A percentile compares a stretch with the other conserved stretches of the same genome.
These are phyloP conservation scores for Athene cunicularia DNA, from an alignment of 2,113 vertebrate genomes.

Conservation along the genomic window DNA sequence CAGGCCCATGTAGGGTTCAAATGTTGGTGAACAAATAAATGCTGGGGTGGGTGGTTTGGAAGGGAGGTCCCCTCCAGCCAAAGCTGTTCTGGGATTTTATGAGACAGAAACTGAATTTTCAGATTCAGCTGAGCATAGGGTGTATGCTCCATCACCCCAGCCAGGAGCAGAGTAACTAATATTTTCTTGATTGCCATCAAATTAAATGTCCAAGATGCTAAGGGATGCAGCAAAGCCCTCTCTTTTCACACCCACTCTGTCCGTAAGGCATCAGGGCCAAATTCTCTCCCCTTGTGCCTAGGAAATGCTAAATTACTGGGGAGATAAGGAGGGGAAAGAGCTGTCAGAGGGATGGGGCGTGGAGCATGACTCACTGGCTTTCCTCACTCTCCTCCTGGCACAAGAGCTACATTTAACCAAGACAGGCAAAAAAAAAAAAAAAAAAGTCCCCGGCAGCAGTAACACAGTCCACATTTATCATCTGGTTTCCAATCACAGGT, in stretches of 20 bases:
- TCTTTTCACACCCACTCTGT: not conserved
- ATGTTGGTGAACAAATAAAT: not conserved
- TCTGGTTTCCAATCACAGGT: not conserved
- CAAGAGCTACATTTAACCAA: not conserved
- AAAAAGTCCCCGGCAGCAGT: not conserved
- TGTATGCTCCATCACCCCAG: not conserved
- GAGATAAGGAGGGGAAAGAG: slow-evolving; percentile 11
- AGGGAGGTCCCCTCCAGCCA: not conserved
- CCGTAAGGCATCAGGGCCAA: not conserved
- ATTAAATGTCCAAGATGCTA: not conserved
- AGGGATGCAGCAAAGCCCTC: not conserved
- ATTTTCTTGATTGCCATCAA: not conserved
- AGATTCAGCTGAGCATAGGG: not conserved
- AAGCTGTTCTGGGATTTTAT: not conserved
- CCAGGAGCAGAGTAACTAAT: fast-evolving
- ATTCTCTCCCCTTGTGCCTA: not conserved
- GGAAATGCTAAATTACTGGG: slow-evolving; percentile 1
- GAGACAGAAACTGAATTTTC: not conserved
- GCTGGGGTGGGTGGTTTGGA: not conserved
- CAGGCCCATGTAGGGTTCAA: fast-evolving
- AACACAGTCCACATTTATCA: fast-evolving
- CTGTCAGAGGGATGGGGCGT: not conserved
- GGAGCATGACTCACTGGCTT: slow-evolving; percentile 25
- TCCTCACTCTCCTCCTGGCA: not conserved
- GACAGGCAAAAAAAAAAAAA: fast-evolving